These are phyloP conservation scores for Monoplex corrugatus DNA, from an alignment of 2,888 invertebrate genomes.

Conservation along the genomic window DNA sequence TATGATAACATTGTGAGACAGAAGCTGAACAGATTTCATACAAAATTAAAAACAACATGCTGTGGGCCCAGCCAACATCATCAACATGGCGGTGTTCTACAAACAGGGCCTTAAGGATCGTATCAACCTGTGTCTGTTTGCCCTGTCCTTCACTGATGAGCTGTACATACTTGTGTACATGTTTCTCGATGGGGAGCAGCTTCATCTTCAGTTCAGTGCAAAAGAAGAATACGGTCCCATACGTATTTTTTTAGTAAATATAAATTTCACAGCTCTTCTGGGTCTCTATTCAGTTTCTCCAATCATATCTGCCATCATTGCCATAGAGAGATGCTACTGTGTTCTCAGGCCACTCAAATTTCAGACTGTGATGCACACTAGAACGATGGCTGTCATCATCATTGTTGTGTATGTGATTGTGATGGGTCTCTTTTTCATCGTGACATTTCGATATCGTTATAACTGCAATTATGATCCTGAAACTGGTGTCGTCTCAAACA, in stretches of 20 bases:
- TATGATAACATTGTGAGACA: neutral
- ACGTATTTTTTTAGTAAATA: neutral
- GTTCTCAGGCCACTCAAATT: neutral
- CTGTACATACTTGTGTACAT: neutral
- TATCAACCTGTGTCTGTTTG: conserved; percentile 29
- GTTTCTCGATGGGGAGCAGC: neutral
- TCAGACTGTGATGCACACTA: conserved; percentile 24
- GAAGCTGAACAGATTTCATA: neutral
- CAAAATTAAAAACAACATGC: neutral
- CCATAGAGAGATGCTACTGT: conserved; percentile 17
- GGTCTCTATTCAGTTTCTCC: neutral
- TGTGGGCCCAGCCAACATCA: conserved; percentile 17
- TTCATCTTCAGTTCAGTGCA: neutral
- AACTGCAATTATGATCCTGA: neutral
- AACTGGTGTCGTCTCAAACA: neutral
- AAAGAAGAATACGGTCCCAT: neutral
- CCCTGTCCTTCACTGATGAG: conserved; percentile 2
- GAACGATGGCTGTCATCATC: conserved; percentile 30
- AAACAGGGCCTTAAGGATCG: conserved; percentile 16
- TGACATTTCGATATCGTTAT: neutral
- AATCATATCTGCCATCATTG: neutral
- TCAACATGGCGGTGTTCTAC: conserved; percentile 34
- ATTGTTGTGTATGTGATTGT: conserved; percentile 1
- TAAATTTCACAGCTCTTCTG: neutral
- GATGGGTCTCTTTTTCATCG: neutral